phyloP scores from a whole-genome alignment of 2,797 vertebrate genomes.

The Triplophysa yarkandensis region DNA sequence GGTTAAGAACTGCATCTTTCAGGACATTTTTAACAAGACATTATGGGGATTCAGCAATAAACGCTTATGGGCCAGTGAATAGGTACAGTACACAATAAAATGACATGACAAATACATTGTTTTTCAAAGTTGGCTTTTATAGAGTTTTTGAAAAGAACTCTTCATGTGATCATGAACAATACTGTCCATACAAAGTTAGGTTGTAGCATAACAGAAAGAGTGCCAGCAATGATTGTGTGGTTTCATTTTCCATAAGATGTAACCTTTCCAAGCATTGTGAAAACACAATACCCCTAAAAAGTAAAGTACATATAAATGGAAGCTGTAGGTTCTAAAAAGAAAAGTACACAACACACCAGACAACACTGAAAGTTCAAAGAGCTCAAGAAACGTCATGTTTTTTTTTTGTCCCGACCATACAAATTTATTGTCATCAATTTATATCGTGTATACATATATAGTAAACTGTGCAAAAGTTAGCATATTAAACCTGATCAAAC shows the following conservation, averaged over 20 bases:
- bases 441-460: too few species aligned
- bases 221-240: background rate
- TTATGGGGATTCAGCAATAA: too few species aligned
- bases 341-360: background rate
- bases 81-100: too few species aligned
- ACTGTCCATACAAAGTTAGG: background rate
- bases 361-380: background rate
- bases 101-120: too few species aligned
- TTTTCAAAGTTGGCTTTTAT: too few species aligned
- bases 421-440: too few species aligned
- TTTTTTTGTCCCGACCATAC: background rate
- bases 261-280: conserved; percentile 11
- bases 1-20: too few species aligned
- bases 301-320: background rate
- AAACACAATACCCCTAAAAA: conserved; percentile 1
- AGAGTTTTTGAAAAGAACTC: too few species aligned
- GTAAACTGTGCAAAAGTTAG: too few species aligned
- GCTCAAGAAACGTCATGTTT: background rate
- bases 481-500: too few species aligned
- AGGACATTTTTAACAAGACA: too few species aligned
- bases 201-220: background rate
- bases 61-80: too few species aligned
- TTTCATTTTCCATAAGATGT: conserved; percentile 23
- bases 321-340: background rate
- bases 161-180: background rate